These are phyloP conservation scores for Erpobdella octoculata DNA, from an alignment of 2,888 invertebrate species.

Conservation along the genomic window DNA sequence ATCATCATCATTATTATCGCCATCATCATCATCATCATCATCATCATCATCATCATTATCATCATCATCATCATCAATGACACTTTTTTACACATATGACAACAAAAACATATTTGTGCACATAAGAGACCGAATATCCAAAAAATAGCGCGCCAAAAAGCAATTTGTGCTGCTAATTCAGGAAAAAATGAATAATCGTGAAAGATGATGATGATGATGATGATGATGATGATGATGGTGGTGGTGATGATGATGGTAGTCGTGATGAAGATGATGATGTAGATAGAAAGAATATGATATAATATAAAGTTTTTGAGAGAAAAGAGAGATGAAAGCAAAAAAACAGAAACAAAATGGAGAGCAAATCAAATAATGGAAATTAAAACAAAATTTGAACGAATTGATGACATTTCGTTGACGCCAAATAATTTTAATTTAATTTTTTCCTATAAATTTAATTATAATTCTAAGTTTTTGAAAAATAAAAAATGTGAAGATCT, in stretches of 20 bases:
- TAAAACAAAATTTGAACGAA: too few relatives aligned
- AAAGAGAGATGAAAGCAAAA: too few relatives aligned
- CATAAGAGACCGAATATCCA: neutral
- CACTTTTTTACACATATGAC: neutral
- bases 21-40: neutral
- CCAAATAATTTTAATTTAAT: too few relatives aligned
- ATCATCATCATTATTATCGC: neutral
- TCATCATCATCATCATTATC: neutral
- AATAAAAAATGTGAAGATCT: too few relatives aligned
- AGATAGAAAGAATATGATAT: neutral
- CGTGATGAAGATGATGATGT: neutral
- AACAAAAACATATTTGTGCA: neutral
- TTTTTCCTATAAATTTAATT: too few relatives aligned
- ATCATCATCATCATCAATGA: neutral
- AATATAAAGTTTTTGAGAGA: too few relatives aligned
- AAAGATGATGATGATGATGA: neutral
- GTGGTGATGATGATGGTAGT: neutral
- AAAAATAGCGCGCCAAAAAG: neutral
- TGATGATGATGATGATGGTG: constrained; percentile 2
- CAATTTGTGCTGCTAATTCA: neutral
- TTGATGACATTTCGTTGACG: too few relatives aligned
- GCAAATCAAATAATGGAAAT: too few relatives aligned
- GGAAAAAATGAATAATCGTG: neutral
- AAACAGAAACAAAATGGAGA: too few relatives aligned
- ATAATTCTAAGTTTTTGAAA: too few relatives aligned